Evolutionary conservation across 2,888 invertebrate species (phyloP).

Genomic region (Scaptomyza parva): DNA sequence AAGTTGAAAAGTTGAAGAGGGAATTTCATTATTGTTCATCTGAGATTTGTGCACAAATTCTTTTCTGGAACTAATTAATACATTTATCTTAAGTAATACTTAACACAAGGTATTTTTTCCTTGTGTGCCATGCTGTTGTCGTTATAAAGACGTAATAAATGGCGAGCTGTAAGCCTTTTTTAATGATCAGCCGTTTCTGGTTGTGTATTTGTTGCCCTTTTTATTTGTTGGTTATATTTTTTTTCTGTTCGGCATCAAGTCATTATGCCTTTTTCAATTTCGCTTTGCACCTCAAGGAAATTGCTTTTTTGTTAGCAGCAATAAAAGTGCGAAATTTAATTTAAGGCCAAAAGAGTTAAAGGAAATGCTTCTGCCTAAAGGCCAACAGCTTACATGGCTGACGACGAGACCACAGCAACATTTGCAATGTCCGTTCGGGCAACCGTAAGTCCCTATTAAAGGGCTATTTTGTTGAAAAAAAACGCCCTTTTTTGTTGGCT

Average conservation of each 20-base stretch:
- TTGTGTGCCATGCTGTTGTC: conserved; percentile 30
- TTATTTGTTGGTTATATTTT: conserved; percentile 17
- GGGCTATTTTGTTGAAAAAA: conserved; percentile 37
- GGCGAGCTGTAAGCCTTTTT: conserved; percentile 68
- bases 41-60: neutral
- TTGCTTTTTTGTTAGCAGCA: conserved; percentile 66
- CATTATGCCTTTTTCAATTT: conserved; percentile 78
- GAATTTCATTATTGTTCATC: too few species aligned
- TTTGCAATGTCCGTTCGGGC: conserved; percentile 10
- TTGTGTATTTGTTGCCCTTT: conserved; percentile 33
- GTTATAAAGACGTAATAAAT: conserved; percentile 69
- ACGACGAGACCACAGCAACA: conserved; percentile 22
- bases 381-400: conserved; percentile 32
- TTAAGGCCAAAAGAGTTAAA: conserved; percentile 51
- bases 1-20: neutral
- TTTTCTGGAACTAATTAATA: neutral
- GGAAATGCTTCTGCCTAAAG: conserved; percentile 33
- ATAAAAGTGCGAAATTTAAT: conserved; percentile 76
- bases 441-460: conserved; percentile 66
- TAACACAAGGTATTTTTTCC: conserved; percentile 11
- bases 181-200: conserved; percentile 64
- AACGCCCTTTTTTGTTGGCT: conserved; percentile 12
- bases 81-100: conserved; percentile 9
- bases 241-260: conserved; percentile 43
- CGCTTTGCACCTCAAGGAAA: conserved; percentile 71